Percentiles rank a stretch among this genome's conserved stretches.
These are phyloP conservation scores for Miichthys miiuy DNA, from an alignment of 2,797 vertebrate species.

Conservation along the genomic window DNA sequence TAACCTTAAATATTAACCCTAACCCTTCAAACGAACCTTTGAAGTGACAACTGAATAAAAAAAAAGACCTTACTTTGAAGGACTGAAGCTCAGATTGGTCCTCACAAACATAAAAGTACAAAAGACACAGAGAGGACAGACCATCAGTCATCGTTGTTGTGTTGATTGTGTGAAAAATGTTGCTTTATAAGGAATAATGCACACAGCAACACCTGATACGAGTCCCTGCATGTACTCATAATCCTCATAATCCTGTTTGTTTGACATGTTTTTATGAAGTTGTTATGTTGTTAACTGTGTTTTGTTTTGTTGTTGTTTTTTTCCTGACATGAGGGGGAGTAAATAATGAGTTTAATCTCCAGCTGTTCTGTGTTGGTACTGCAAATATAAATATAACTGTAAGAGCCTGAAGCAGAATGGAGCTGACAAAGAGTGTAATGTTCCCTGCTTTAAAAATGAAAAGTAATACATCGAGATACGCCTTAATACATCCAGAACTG, in stretches of 20 bases:
- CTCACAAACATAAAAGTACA: not conserved
- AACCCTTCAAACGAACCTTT: too few relatives aligned
- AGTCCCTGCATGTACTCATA: not conserved
- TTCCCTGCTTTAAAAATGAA: constrained; percentile 26
- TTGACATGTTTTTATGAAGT: not conserved
- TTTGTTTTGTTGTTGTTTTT: not conserved
- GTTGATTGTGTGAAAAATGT: not conserved
- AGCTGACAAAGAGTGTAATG: constrained; percentile 8
- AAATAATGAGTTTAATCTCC: constrained; percentile 44
- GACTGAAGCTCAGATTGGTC: too few relatives aligned
- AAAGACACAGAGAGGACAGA: not conserved
- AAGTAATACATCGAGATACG: not conserved
- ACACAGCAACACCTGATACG: not conserved
- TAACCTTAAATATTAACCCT: too few relatives aligned
- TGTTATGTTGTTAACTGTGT: not conserved
- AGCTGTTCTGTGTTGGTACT: constrained; percentile 19
- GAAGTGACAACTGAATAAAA: too few relatives aligned
- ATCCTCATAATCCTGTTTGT: not conserved
- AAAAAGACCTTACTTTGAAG: too few relatives aligned
- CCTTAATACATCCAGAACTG: not conserved
- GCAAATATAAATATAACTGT: constrained; percentile 3
- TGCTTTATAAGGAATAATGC: constrained; percentile 1
- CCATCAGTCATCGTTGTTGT: not conserved
- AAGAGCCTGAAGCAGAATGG: constrained; percentile 21
- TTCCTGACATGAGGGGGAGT: not conserved